Evolutionary conservation across 1,140 invertebrate species (phyloP).

Genomic region (Drosophila orosa): DNA sequence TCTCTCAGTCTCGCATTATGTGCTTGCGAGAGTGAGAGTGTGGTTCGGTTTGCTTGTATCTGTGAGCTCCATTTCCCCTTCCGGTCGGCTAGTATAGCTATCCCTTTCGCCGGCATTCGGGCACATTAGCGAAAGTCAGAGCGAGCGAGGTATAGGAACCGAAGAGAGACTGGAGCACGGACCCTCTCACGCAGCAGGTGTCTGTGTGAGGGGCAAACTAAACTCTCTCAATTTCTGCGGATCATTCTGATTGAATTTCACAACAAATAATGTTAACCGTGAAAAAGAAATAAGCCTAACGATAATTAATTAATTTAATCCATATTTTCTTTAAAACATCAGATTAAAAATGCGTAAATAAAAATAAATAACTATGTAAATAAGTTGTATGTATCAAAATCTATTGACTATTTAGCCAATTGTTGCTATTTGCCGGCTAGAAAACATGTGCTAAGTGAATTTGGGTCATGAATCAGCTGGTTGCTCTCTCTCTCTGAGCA

Average conservation of each 20-base stretch:
- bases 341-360: not conserved
- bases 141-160: constrained; percentile 11
- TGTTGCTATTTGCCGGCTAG: constrained; percentile 25
- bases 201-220: constrained; percentile 4
- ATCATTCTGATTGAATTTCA: constrained; percentile 73
- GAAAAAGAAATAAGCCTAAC: not conserved
- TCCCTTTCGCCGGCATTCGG: constrained; percentile 19
- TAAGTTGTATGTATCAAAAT: not conserved
- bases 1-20: not conserved
- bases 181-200: constrained; percentile 7
- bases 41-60: constrained; percentile 5
- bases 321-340: not conserved
- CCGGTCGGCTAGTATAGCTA: constrained; percentile 27
- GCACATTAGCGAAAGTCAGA: not conserved
- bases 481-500: constrained; percentile 20
- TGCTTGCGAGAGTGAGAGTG: not conserved
- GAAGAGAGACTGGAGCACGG: not conserved
- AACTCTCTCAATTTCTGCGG: constrained; percentile 40
- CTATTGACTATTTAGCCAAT: not conserved
- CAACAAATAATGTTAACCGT: constrained; percentile 41
- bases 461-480: constrained; percentile 56
- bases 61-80: constrained; percentile 21
- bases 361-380: not conserved
- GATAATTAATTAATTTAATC: not conserved
- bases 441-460: constrained; percentile 38